Base-by-base conservation (phyloP, 2,797 vertebrate genomes). In the Pagetopsis macropterus region DNA sequence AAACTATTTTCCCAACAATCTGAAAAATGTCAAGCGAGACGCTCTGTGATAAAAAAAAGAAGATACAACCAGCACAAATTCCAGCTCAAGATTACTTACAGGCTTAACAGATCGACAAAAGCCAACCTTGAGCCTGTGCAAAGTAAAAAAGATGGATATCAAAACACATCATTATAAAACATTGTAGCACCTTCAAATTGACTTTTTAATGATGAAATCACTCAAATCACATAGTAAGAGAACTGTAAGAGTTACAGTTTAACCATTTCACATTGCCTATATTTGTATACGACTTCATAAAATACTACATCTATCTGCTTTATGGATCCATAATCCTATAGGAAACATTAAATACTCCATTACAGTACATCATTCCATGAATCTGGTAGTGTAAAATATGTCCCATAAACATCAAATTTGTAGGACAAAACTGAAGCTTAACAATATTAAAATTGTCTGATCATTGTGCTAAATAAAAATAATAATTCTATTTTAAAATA, bases 301-400 rank as follows among this genome's bases (percentile, higher is more conserved):
- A 84, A 79, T 9, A 72, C 65, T 72, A 43, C 51, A 60, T 76
- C 45, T 73, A 82, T 74, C 56, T 78, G 73, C 64, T 82, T 56
- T 72, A 80, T 76, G 60, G 76, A 67, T 66, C 61, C 58, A 82
- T 67, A 64, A 84, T 84, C 61, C 55, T 76, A 66, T 45, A 73
- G 48, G 62, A 85, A 78, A 87, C 56, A 86, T 87, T 57, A 82
- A 87, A 91, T 72, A 90, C 76, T 87, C 72, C 61, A 87, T 90
- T 87, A 90, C 84, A 90, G 79, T 91, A 88, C 81, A 85, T 80
- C 65, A 75, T 62, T 78, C 82, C 84, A 84, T 74, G 75, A 84
- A 77, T 89, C 75, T 87, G 82, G 86, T 89, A 89, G 84, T 87
- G 81, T 91, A 87, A 90, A 89, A 87, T 84, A 84, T 27, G 43